phyloP scores from a whole-genome alignment of 2,888 invertebrate genomes.

The Macrosoma leucophasiata region DNA sequence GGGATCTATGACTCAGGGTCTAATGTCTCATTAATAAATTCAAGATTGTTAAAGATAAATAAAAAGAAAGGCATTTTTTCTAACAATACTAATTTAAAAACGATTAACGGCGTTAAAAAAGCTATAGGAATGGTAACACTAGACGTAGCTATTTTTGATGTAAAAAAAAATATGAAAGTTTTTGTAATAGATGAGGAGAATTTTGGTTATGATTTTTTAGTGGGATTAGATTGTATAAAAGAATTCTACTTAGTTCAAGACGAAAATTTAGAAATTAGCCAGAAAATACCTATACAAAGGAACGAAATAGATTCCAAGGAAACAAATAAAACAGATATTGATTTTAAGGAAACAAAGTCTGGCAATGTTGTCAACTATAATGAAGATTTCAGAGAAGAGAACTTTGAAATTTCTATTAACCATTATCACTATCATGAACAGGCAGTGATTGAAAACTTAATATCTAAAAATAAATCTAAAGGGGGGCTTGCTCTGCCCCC shows the following conservation, averaged over 20 bases:
- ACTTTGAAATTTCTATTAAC: no score
- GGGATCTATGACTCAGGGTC: no score
- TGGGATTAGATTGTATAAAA: constrained; percentile 28
- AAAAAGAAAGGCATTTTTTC: no score
- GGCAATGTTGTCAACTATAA: no score
- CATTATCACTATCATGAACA: no score
- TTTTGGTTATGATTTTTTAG: constrained; percentile 29
- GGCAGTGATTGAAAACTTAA: no score
- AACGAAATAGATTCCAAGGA: constrained; percentile 1
- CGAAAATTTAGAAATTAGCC: constrained; percentile 24
- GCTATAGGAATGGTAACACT: constrained; percentile 16
- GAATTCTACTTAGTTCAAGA: constrained; percentile 26
- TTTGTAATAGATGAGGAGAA: constrained; percentile 26
- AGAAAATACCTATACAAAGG: constrained; percentile 5
- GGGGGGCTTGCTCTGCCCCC: no score
- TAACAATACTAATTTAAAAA: constrained; percentile 19
- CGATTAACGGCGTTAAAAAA: constrained; percentile 22
- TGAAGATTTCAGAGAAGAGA: no score
- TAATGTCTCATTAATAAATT: constrained; percentile 32
- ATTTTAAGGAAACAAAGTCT: neutral
- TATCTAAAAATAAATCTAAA: no score
- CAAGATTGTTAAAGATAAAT: constrained; percentile 22
- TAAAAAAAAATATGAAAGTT: constrained; percentile 23
- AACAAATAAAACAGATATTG: neutral
- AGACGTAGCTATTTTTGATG: constrained; percentile 23